phyloP scores from a whole-genome alignment of 2,797 vertebrate genomes.

The Gallinago nigripennis region DNA sequence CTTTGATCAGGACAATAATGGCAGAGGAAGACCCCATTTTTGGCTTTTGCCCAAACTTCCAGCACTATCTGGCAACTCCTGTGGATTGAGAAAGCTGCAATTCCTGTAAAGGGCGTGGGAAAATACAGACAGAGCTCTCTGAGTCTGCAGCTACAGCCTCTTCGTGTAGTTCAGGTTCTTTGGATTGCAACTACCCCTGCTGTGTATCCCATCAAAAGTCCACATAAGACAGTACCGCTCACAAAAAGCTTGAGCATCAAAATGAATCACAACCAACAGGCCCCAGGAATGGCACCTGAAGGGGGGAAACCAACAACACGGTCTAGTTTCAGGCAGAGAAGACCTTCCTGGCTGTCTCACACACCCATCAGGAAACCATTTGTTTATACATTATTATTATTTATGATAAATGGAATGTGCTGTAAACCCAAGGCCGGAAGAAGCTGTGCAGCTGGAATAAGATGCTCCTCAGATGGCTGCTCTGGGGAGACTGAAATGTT shows the following conservation, averaged over 20 bases:
- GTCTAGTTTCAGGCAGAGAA: background rate
- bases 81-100: background rate
- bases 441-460: constrained; percentile 53
- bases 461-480: constrained; percentile 64
- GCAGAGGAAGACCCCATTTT: background rate
- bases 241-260: background rate
- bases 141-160: background rate
- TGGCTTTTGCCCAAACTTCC: background rate
- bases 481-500: constrained; percentile 63
- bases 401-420: constrained; percentile 40
- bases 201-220: background rate
- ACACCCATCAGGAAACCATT: background rate
- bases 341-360: background rate
- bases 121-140: background rate
- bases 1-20: background rate
- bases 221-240: background rate
- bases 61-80: background rate
- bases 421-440: constrained; percentile 32
- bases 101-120: background rate
- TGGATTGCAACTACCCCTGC: background rate
- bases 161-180: background rate
- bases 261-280: background rate
- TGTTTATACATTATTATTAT: constrained; percentile 49
- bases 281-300: background rate
- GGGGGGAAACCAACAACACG: background rate